These are phyloP conservation scores for Asteroscopus sphinx DNA, from an alignment of 2,888 invertebrate species.

Conservation along the genomic window DNA sequence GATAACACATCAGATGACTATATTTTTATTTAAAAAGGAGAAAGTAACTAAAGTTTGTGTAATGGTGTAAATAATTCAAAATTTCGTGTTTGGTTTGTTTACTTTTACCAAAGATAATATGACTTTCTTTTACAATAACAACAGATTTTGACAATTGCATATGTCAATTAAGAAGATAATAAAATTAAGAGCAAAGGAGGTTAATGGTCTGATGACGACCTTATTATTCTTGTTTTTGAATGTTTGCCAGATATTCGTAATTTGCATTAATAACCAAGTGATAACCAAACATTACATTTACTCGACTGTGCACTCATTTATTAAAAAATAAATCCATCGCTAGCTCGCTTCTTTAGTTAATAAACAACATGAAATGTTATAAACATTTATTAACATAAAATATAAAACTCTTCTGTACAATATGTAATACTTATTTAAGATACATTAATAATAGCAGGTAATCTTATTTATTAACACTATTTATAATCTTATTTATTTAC, in stretches of 20 bases:
- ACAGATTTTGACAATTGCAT: background rate
- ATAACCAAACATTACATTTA: too few species aligned
- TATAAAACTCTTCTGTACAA: background rate
- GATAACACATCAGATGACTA: background rate
- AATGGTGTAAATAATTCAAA: conserved; percentile 4
- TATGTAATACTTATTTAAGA: background rate
- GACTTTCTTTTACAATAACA: conserved; percentile 1
- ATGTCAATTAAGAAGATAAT: conserved; percentile 4
- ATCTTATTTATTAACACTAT: background rate
- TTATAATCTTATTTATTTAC: background rate
- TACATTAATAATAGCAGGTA: background rate
- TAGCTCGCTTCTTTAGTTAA: too few species aligned
- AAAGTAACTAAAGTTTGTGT: background rate
- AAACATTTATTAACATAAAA: conserved; percentile 1
- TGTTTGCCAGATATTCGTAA: too few species aligned
- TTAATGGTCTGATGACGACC: conserved; percentile 1
- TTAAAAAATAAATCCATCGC: too few species aligned
- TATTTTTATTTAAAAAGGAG: background rate
- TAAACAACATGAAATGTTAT: background rate
- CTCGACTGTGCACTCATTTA: too few species aligned
- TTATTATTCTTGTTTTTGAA: background rate
- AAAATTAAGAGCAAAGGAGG: conserved; percentile 2
- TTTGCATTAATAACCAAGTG: too few species aligned
- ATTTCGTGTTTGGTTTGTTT: conserved; percentile 1
- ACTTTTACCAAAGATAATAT: too few species aligned